Evolutionary conservation across 1,140 invertebrate species (phyloP), one percentile per base, ranked within the genome.

Genomic region (Eciton burchellii): DNA sequence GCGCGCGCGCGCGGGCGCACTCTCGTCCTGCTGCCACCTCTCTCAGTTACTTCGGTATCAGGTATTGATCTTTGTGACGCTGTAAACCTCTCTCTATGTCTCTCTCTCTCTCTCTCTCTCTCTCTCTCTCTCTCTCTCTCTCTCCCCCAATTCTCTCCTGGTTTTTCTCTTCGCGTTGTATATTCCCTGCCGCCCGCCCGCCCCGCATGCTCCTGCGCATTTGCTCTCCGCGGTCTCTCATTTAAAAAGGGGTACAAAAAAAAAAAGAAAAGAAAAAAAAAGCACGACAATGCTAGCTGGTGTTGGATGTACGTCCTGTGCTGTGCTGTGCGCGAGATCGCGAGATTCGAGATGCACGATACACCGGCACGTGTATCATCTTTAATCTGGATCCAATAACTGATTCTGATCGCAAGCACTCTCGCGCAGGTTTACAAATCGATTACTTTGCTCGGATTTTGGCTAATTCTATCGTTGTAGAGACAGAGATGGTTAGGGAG

Each of bases 61-160:
- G 70, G 79, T 84, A 84, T 84, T 84, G 83, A 84, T 84, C 68
- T 84, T 73, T 82, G 83, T 84, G 79, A 74, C 79, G 81, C 71
- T 73, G 70, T 63, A 74, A 74, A 74, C 81, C 47, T 82, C 71
- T 82, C 68, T 73, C 54, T 73, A n/a, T n/a, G n/a, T 73, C 68
- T 81, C 54, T 54, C 59, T 21, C 71, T 62, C 26, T 66, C 26
- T 59, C 49, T 77, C 54, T 68, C n/a, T 66, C 41, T 41, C 54
- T 66, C 24, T 57, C 49, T 45, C n/a, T 52, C 65, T 62, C n/a
- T n/a, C n/a, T 49, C 24, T 60, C 43, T 26, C 56, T 29, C n/a
- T 63, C 0, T 52, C 29, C 52, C 12, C 57, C 29, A 8, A 19
- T 35, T 65, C 73, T 63, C 2, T 16, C 43, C 41, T 43, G 14